These are phyloP conservation scores for Sussaba pulchella DNA, from an alignment of 2,888 invertebrate genomes.

Conservation along the genomic window DNA sequence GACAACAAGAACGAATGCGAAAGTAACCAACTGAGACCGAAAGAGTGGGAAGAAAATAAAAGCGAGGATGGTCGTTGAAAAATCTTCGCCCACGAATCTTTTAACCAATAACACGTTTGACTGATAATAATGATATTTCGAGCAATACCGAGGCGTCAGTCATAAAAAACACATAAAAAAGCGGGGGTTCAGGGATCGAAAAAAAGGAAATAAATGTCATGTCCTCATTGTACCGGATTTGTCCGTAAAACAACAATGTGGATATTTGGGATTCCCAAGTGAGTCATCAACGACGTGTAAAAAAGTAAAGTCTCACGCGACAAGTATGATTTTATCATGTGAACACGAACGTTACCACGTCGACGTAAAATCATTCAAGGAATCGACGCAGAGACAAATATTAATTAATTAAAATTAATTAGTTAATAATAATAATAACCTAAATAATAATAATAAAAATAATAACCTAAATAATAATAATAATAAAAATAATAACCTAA, in stretches of 20 bases:
- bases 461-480: no score
- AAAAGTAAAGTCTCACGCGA: not conserved
- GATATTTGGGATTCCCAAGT: conserved; percentile 1
- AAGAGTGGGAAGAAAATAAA: conserved; percentile 35
- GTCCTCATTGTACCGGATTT: not conserved
- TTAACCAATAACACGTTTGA: not conserved
- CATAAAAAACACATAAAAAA: no score
- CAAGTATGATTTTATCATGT: not conserved
- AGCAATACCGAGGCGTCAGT: no score
- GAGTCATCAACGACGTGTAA: not conserved
- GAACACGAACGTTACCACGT: not conserved
- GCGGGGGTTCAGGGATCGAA: no score
- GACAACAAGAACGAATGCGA: conserved; percentile 39
- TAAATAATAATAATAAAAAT: no score
- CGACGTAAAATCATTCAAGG: not conserved
- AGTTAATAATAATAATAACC: no score
- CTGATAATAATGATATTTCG: not conserved
- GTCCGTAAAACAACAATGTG: conserved; percentile 10
- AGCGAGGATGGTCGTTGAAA: conserved; percentile 31
- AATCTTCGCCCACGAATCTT: conserved; percentile 36
- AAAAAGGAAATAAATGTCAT: not conserved
- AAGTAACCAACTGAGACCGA: not conserved
- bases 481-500: no score
- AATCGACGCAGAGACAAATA: not conserved
- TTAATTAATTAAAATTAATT: no score